Base-by-base conservation (phyloP, 2,888 invertebrate genomes). In the Pandemis cinnamomeana region DNA sequence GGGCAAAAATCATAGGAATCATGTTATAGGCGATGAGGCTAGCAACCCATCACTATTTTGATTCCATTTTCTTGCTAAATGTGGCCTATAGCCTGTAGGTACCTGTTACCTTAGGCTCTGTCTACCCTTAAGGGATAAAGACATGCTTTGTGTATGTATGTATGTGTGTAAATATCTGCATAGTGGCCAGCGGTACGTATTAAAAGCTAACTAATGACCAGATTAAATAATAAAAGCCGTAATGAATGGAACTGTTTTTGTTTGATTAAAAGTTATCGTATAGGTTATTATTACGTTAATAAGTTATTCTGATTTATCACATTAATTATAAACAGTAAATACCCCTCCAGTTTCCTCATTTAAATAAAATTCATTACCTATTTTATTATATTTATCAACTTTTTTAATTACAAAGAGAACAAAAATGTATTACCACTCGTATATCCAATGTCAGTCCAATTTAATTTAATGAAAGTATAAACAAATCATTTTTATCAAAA, bases 201-300 rank as follows among this genome's bases (percentile, higher is more conserved):
- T 20, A 20, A 15, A 55, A 8, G 20, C 15, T 55, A 55, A 20
- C 20, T 55, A 55, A 55, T 55, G 53, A 20, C 7, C 8, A 15
- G n/a, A n/a, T 20, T 20, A 8, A 55, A n/a, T 11, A 51, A 51
- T 13, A n/a, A 51, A 51, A 51, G 51, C 51, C 46, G n/a, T 55
- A 55, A 55, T 55, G 55, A 55, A 55, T 20, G 55, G 55, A 11
- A 11, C 11, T 58, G 58, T 58, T 58, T 53, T 20, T 58, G 27
- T 58, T 11, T 27, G 27, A 58, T 58, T 58, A 58, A 58, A 58
- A 8, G 27, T 58, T 58, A 58, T 58, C 58, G 11, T 27, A 58
- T 58, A 27, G 58, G 4, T 58, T 20, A 27, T 58, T 58, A 55
- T 20, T 27, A 15, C 6, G 53, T 15, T 53, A 15, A 53, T 53